Conservation (phyloP, 1,140 invertebrate genomes). For the silkworm (Bombyx mori) region ASM3026992v2 NC_085132.1:6360001-6360500, state of each 20-base stretch:
- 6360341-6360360: no score
- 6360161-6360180: slow-evolving; percentile 68
- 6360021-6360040: slow-evolving; percentile 53
- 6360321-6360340: no score
- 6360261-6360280: no score
- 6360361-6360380: no score
- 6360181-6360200: slow-evolving; percentile 94
- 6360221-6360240: slow-evolving; percentile 27
- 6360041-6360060: slow-evolving; percentile 66
- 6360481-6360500: no score
- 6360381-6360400: no score
- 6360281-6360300: no score
- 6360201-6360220: slow-evolving; percentile 93
- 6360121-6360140: slow-evolving; percentile 61
- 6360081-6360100: slow-evolving; percentile 39
- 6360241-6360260: neutral
- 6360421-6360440: no score
- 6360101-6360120: slow-evolving; percentile 48
- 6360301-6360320: no score
- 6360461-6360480: no score
- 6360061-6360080: slow-evolving; percentile 60
- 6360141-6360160: slow-evolving; percentile 68
- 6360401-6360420: no score
- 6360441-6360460: no score
- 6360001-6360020: slow-evolving; percentile 12